Evolutionary conservation across 2,888 invertebrate genomes (phyloP).

Genomic region (Parthenolecanium corni): DNA sequence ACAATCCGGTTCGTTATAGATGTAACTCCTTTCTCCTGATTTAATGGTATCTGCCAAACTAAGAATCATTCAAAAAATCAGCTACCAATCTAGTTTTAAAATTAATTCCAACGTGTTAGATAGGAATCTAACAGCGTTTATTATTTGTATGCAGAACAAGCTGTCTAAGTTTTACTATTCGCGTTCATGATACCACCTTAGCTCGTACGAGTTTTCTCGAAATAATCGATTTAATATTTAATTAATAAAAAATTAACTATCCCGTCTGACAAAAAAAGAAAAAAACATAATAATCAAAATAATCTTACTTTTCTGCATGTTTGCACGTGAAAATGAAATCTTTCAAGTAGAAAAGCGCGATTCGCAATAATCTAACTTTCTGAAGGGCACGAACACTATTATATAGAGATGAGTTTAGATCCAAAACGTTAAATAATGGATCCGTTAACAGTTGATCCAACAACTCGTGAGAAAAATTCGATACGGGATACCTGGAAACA

Average conservation of each 20-base stretch:
- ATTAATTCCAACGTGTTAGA: too few species aligned
- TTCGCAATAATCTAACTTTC: conserved; percentile 48
- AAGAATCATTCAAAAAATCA: conserved; percentile 5
- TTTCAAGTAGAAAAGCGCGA: conserved; percentile 56
- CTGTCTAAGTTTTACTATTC: too few species aligned
- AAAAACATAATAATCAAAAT: too few species aligned
- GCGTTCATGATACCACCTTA: too few species aligned
- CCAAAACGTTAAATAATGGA: conserved; percentile 62
- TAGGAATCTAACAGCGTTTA: too few species aligned
- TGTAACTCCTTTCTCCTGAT: conserved; percentile 14
- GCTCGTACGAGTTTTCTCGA: too few species aligned
- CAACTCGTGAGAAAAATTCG: conserved; percentile 64
- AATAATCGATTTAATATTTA: too few species aligned
- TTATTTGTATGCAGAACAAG: too few species aligned
- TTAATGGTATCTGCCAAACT: conserved; percentile 14
- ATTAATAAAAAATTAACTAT: too few species aligned
- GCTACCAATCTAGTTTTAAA: too few species aligned
- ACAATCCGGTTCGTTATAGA: conserved; percentile 49
- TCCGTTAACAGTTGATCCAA: conserved; percentile 64
- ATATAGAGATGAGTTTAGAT: conserved; percentile 56
- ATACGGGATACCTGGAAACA: conserved; percentile 59
- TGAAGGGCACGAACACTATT: conserved; percentile 51
- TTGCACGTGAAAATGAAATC: conserved; percentile 60
- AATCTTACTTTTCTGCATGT: conserved; percentile 51
- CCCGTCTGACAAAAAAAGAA: too few species aligned